Evolutionary conservation across 2,113 vertebrate species (phyloP), one percentile per base, ranked within the genome.

Genomic region (Todiramphus saurophagus): DNA sequence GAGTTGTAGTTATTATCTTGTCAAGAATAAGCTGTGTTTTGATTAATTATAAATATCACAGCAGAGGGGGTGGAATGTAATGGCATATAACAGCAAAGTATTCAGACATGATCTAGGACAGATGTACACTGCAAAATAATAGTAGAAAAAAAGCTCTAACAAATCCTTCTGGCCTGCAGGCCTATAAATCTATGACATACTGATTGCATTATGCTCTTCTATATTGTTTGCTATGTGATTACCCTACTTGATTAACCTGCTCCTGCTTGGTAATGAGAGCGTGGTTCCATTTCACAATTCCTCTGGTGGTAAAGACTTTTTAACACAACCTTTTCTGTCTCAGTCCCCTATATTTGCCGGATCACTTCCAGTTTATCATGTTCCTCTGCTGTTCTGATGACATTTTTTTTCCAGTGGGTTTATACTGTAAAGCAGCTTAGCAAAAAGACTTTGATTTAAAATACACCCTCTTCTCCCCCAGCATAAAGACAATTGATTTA

Each of bases 381-480:
- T 2, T 37, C 9, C 13, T 90, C 70, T 53, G 11, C 19, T 81
- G 10, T 58, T 83, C 66, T 67, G 46, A 70, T 74, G 1, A 55
- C 6, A 75, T 63, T 73, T 21, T 46, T 73, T 86, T 41, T n/a
- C n/a, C 62, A 50, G 28, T 51, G 17, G 16, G 5, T 53, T 41
- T 63, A n/a, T 13, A 74, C 8, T 81, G 37, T 70, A 67, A 74
- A 87, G 27, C 4, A 89, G 11, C 37, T 62, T 50, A 70, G 35
- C 28, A 68, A 72, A 92, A 92, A 78, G 18, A 8, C 23, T 64
- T 35, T 18, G 24, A 12, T 80, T 94, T 70, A 74, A 73, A 87
- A 74, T 24, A 77, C 0, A 0, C 3, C 5, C 41, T 3, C 19
- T 59, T 17, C 16, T 48, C 10, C 15, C 23, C 1, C 35, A 58